Evolutionary conservation across 2,888 invertebrate genomes (phyloP).

Genomic region (Phortica okadai): DNA sequence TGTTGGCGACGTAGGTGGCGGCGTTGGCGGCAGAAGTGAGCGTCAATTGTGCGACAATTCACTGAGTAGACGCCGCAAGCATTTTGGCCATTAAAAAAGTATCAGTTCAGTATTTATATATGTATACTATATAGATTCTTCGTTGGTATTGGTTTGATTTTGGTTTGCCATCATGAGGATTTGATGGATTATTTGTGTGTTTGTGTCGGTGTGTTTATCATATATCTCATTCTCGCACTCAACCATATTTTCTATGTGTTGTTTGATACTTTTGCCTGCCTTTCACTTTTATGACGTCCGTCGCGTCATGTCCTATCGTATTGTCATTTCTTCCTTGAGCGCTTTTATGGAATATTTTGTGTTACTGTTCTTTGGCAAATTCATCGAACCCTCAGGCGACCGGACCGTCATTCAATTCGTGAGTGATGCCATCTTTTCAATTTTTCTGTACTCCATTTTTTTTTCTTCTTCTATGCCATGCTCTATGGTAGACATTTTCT

Average conservation of each 20-base stretch:
- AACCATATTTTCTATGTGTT: not conserved
- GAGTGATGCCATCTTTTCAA: not conserved
- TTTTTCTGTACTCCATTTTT: not conserved
- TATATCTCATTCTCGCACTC: not conserved
- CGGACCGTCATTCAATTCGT: constrained; percentile 15
- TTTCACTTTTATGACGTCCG: constrained; percentile 34
- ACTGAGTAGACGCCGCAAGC: constrained; percentile 41
- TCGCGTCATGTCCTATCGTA: not conserved
- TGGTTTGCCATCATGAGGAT: constrained; percentile 2
- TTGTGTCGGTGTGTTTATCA: not conserved
- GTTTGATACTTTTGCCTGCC: constrained; percentile 8
- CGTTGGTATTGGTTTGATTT: not conserved
- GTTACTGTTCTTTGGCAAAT: not conserved
- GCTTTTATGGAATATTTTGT: not conserved
- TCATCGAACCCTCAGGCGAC: not conserved
- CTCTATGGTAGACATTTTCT: too few species aligned
- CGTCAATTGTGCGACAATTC: not conserved
- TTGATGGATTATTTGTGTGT: constrained; percentile 31
- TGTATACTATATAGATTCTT: not conserved
- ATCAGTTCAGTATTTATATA: not conserved
- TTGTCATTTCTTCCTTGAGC: constrained; percentile 26
- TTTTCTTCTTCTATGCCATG: not conserved
- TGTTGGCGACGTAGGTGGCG: constrained; percentile 15
- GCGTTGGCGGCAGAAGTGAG: constrained; percentile 43
- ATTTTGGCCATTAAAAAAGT: constrained; percentile 47